phyloP scores from a whole-genome alignment of 2,888 invertebrate species.

The Drosophila austrosaltans region DNA sequence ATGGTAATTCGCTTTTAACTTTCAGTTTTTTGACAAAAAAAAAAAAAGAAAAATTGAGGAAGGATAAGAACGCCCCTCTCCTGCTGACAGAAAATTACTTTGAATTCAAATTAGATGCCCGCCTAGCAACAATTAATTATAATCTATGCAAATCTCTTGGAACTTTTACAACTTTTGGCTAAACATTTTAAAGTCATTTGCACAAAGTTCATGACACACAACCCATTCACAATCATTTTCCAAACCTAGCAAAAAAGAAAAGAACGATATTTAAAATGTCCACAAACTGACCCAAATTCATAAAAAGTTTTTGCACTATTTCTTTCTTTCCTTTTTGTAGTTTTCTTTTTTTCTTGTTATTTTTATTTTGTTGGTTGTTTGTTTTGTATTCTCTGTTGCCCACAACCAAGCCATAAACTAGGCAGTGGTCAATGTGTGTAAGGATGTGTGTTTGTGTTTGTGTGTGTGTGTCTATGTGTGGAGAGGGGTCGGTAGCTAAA shows the following conservation, averaged over 20 bases:
- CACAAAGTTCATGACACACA: slow-evolving; percentile 15
- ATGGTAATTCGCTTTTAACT: slow-evolving; percentile 13
- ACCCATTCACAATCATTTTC: background rate
- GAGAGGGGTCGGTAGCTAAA: background rate
- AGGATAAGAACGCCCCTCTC: background rate
- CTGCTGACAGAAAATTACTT: background rate
- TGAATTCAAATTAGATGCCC: slow-evolving; percentile 13
- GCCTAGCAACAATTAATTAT: slow-evolving; percentile 19
- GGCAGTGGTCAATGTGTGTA: slow-evolving; percentile 19
- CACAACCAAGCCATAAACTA: slow-evolving; percentile 36
- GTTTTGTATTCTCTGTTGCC: slow-evolving; percentile 13
- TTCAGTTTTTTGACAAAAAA: background rate
- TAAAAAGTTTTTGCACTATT: slow-evolving; percentile 33
- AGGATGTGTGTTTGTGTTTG: background rate
- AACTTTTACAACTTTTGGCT: slow-evolving; percentile 14
- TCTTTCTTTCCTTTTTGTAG: background rate
- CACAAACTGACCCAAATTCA: slow-evolving; percentile 57
- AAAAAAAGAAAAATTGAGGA: too few species aligned
- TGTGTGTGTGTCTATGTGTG: background rate
- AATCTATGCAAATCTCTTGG: slow-evolving; percentile 19
- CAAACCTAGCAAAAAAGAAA: background rate
- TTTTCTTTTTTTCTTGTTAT: slow-evolving; percentile 1
- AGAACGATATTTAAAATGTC: slow-evolving; percentile 31
- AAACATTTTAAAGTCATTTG: slow-evolving; percentile 26
- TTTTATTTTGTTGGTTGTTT: background rate